Evolutionary conservation across 1,140 invertebrate species (phyloP), one percentile per base, ranked within the genome.

Genomic region (Cyphomyrmex costatus): DNA sequence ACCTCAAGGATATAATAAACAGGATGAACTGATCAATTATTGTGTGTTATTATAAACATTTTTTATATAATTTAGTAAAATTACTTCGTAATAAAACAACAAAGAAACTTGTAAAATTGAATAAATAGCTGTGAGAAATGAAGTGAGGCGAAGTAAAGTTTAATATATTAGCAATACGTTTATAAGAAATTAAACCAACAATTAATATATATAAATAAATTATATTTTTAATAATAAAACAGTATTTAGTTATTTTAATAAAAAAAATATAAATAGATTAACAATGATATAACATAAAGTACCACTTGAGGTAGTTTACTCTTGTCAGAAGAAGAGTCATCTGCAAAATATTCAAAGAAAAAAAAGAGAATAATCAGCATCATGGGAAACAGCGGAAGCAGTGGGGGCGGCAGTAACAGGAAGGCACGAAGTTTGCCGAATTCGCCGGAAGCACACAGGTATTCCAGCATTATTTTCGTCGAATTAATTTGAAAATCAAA

Each of bases 361-460:
- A 46, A 21, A 24, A 30, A n/a, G 14, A 5, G 30, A 60, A 73
- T 42, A 58, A 70, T 12, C 82, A 16, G 76, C 87, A 92, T 78
- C 86, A 97, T 97, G 96, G 96, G 96, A 78, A 97, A 97, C 90
- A 94, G 92, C 83, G 93, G 93, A 85, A 94, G 94, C 88, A 93
- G 94, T 93, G 92, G 86, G 68, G 74, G 76, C 86, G 51, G 85
- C 70, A 89, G 87, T 21, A 90, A 88, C 82, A 95, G 96, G 65
- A 96, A 96, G 91, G 96, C 96, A 79, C 95, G 96, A 89, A 97
- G 96, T 92, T 94, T 97, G 91, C 96, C 96, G 60, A 96, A 96
- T 92, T 97, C 96, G 78, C 96, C 96, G 89, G 96, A 97, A 95
- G 95, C 96, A 76, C 93, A 96, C 95, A 96, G 96, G 96, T 96